Evolutionary conservation across 2,888 invertebrate genomes (phyloP).

Genomic region (Leptinotarsa rubiginosa): DNA sequence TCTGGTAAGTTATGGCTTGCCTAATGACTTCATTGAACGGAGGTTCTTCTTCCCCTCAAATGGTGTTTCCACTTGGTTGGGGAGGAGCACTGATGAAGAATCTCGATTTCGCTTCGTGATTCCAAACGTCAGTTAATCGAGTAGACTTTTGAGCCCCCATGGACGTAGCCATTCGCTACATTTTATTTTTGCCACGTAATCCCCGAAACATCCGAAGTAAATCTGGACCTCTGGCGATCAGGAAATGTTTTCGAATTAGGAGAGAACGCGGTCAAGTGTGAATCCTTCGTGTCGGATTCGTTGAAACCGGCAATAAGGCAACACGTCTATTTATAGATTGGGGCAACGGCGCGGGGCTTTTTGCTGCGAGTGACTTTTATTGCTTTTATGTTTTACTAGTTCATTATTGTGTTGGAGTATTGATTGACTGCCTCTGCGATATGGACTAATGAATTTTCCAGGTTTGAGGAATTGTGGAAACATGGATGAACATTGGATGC

Average conservation of each 20-base stretch:
- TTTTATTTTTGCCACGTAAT: background rate
- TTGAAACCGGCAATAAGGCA: constrained; percentile 8
- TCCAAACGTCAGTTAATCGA: background rate
- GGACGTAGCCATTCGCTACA: background rate
- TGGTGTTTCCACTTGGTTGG: too few relatives aligned
- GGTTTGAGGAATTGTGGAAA: too few relatives aligned
- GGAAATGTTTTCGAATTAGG: background rate
- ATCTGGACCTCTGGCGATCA: background rate
- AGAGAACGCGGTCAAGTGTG: background rate
- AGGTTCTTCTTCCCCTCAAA: too few relatives aligned
- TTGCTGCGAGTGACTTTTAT: too few relatives aligned
- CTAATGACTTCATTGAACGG: too few relatives aligned
- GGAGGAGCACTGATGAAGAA: background rate
- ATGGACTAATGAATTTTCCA: too few relatives aligned
- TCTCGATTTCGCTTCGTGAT: background rate
- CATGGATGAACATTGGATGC: too few relatives aligned
- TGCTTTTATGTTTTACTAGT: too few relatives aligned
- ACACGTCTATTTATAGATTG: constrained; percentile 8
- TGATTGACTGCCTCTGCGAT: too few relatives aligned
- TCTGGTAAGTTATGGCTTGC: too few relatives aligned
- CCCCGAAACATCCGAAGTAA: background rate
- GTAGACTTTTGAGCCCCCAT: background rate
- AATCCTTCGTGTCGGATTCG: background rate
- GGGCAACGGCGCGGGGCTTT: background rate
- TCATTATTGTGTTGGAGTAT: too few relatives aligned